Percentiles rank a stretch among this genome's conserved stretches.
These are phyloP conservation scores for Conus ventricosus DNA, from an alignment of 1,140 invertebrate genomes.

Conservation along the genomic window DNA sequence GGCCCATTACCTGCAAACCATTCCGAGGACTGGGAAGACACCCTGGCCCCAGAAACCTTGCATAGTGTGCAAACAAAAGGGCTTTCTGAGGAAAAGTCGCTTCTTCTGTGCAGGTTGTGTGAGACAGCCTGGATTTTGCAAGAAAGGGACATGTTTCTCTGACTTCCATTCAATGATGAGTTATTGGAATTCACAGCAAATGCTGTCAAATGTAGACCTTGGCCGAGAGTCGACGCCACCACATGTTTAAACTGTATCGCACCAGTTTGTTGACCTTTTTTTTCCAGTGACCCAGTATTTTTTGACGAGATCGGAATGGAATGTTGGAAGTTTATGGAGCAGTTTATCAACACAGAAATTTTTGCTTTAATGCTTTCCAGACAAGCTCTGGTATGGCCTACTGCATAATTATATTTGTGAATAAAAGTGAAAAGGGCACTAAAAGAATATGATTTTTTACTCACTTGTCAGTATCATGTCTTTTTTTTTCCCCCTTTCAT, in stretches of 20 bases:
- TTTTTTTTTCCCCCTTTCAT: no score
- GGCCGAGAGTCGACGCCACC: not conserved
- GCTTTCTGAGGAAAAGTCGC: not conserved
- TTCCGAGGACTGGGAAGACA: constrained; percentile 1
- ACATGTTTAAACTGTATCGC: not conserved
- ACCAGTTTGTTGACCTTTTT: not conserved
- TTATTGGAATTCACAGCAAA: not conserved
- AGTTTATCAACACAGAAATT: no score
- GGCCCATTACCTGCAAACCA: constrained; percentile 4
- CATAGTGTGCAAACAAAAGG: constrained; percentile 15
- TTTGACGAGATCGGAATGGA: no score
- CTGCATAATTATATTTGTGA: no score
- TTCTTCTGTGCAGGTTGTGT: not conserved
- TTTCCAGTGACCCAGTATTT: not conserved
- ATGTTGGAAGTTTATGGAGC: no score
- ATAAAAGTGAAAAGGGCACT: no score
- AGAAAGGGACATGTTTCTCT: not conserved
- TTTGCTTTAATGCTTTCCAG: no score
- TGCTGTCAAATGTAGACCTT: not conserved
- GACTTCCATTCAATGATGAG: not conserved
- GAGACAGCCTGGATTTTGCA: not conserved
- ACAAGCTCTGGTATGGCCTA: no score
- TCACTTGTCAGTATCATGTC: no score
- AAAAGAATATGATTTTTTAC: no score
- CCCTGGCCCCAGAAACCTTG: constrained; percentile 17